Evolutionary conservation across 2,113 vertebrate genomes (phyloP).

Genomic region (Halcyon malimbica): DNA sequence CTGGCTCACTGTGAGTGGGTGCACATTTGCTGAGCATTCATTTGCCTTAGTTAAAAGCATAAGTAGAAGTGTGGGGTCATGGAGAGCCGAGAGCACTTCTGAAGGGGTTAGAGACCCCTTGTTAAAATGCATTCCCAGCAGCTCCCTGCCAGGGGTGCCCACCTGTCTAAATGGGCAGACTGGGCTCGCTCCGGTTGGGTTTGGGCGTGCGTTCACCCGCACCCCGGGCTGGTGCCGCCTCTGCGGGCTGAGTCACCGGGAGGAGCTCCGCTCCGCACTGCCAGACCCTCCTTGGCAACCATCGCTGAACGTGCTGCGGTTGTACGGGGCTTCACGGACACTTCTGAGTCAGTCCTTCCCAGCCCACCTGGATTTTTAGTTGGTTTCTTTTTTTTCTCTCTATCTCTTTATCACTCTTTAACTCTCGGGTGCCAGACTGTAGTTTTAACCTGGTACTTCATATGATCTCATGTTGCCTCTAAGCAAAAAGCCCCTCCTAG

Average conservation of each 20-base stretch:
- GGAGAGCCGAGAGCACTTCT: neutral
- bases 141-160: neutral
- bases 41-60: neutral
- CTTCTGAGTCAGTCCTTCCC: neutral
- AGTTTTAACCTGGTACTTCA: neutral
- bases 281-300: neutral
- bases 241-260: rapidly evolving
- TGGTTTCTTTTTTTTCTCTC: neutral
- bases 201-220: rapidly evolving
- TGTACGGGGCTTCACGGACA: no score
- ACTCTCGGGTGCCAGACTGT: neutral
- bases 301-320: no score
- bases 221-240: neutral
- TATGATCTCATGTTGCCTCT: neutral
- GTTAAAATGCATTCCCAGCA: neutral
- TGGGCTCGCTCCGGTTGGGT: neutral
- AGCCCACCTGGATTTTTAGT: neutral
- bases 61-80: neutral
- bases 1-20: neutral
- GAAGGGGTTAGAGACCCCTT: neutral
- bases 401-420: neutral
- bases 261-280: rapidly evolving
- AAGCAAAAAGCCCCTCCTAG: neutral
- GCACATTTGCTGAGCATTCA: neutral
- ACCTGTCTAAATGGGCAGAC: neutral